A percentile compares a stretch with the other conserved stretches of the same genome.
phyloP scores from a whole-genome alignment of 2,113 vertebrate species.

The Alosa alosa region DNA sequence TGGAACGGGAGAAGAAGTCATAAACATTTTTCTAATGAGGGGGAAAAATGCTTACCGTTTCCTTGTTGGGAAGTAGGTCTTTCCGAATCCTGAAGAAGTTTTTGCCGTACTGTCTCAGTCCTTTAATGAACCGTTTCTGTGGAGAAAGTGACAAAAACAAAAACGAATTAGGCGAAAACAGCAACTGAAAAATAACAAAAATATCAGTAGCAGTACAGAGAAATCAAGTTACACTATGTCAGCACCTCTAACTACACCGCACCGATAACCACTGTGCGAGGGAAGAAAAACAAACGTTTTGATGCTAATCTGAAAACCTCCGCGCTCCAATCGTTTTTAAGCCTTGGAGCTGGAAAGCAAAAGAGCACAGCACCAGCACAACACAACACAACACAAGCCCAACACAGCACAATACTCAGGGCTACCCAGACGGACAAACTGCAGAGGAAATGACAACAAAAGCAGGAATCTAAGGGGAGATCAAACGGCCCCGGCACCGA shows the following conservation, averaged over 20 bases:
- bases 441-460: conserved; percentile 63
- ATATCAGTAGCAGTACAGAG: background rate
- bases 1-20: background rate
- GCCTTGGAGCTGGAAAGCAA: background rate
- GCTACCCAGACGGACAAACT: conserved; percentile 53
- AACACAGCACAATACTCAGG: background rate
- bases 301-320: conserved; percentile 53
- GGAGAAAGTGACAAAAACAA: conserved; percentile 52
- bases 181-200: conserved; percentile 26
- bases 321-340: conserved; percentile 19
- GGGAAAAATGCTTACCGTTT: conserved; percentile 78
- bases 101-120: conserved; percentile 96
- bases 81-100: conserved; percentile 99
- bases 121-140: conserved; percentile 98
- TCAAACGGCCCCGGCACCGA: conserved; percentile 27
- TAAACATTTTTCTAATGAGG: conserved; percentile 25
- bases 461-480: conserved; percentile 50
- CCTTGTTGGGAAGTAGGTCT: conserved; percentile 91
- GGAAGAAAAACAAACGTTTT: conserved; percentile 52
- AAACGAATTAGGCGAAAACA: conserved; percentile 55
- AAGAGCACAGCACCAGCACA: background rate
- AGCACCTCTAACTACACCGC: conserved; percentile 10
- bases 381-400: background rate
- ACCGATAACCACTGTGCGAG: conserved; percentile 10
- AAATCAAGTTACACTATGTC: conserved; percentile 46